Evolutionary conservation across 2,888 invertebrate species (phyloP), one percentile per base, ranked within the genome.

Genomic region (Helicoverpa assulta): DNA sequence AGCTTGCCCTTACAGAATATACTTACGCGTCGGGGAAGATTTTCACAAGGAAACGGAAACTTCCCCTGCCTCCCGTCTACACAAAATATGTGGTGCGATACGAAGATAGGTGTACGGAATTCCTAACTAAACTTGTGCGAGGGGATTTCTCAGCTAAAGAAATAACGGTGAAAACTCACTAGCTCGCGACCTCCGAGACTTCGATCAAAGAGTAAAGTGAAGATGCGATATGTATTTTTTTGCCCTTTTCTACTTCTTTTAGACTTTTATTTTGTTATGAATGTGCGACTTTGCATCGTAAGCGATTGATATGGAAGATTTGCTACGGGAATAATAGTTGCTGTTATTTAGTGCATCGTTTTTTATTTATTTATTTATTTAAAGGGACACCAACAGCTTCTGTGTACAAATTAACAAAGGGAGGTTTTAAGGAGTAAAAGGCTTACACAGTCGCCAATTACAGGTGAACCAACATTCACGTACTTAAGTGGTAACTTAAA

Each of bases 51-150:
- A 87, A 90, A 87, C 89, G 88, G 86, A 88, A 89, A 88, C 86
- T 88, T 89, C 86, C 84, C 78, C 85, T 88, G 87, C 88, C 86
- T 87, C 86, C 86, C 84, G 85, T 87, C 88, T 89, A 87, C 89
- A 89, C 89, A 88, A 93, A 92, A 92, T 93, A 92, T 92, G 89
- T 91, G 91, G 88, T 87, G 82, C 87, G 90, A 90, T 92, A 89
- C 89, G 89, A 88, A 92, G 89, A 91, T 91, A 91, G 89, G 91
- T 91, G 91, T 89, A 89, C 89, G 88, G 92, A 92, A 93, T 94
- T 93, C 90, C 87, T 89, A 92, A 91, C 90, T 90, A 92, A 93
- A 93, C 89, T 91, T 90, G 87, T 84, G 87, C 86, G 88, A 89
- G 88, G 89, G 91, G 91, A 89, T 91, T 90, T 90, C 86, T 85